A percentile compares a stretch with the other conserved stretches of the same genome.
These are phyloP conservation scores for Argopecten irradians DNA, from an alignment of 1,140 invertebrate species.

Conservation along the genomic window DNA sequence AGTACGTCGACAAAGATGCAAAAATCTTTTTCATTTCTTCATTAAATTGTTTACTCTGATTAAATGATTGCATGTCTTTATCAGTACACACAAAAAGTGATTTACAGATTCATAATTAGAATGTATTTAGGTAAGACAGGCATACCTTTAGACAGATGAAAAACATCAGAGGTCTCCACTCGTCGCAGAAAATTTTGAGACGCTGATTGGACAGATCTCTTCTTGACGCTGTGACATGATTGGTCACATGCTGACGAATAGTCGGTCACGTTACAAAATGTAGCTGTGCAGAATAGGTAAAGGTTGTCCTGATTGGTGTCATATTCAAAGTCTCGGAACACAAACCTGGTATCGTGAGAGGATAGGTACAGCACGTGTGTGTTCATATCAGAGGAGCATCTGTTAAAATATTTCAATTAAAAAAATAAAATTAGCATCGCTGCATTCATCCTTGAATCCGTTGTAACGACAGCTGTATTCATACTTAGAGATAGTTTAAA, in stretches of 20 bases:
- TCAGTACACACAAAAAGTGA: too few species aligned
- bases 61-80: too few species aligned
- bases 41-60: too few species aligned
- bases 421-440: not conserved
- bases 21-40: too few species aligned
- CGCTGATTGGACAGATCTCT: not conserved
- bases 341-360: constrained; percentile 52
- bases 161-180: not conserved
- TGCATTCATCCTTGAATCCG: not conserved
- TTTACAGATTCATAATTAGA: too few species aligned
- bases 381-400: constrained; percentile 49
- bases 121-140: too few species aligned
- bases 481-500: not conserved
- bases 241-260: constrained; percentile 42
- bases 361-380: constrained; percentile 45
- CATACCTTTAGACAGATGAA: not conserved
- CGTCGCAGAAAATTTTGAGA: not conserved
- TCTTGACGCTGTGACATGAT: constrained; percentile 24
- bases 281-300: constrained; percentile 48
- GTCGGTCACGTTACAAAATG: constrained; percentile 43
- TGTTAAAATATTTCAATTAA: constrained; percentile 25
- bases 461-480: too few species aligned
- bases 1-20: too few species aligned
- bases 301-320: constrained; percentile 38
- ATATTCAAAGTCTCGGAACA: constrained; percentile 53